Percentiles rank a stretch among this genome's conserved stretches.
Conservation (phyloP, 2,797 vertebrate species). For the Sebastes cheni region DNA sequence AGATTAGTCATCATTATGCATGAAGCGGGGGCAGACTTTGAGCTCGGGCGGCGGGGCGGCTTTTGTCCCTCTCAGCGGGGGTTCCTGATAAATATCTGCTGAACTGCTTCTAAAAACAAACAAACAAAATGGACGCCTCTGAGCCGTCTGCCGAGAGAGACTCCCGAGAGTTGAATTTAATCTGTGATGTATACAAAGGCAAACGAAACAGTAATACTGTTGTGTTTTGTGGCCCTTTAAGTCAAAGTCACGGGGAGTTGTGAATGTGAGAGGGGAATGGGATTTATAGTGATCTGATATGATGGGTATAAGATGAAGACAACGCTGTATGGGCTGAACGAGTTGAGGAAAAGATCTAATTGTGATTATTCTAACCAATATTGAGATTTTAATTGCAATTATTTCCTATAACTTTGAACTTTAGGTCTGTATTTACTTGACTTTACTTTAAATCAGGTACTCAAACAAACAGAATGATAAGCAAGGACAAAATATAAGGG, state of each 20-base stretch:
- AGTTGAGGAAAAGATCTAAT: not conserved
- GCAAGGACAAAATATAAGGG: no score
- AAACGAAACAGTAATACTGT: not conserved
- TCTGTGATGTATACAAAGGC: slow-evolving; percentile 7
- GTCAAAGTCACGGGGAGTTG: not conserved
- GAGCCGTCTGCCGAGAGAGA: slow-evolving; percentile 16
- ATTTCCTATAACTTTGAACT: not conserved
- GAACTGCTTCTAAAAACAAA: slow-evolving; percentile 52
- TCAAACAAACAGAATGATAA: no score
- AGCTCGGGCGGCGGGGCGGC: not conserved
- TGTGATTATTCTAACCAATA: not conserved
- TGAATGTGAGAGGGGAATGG: not conserved
- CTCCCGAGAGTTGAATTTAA: slow-evolving; percentile 2
- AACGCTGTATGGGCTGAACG: no score
- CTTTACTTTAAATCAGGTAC: not conserved
- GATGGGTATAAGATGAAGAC: not conserved
- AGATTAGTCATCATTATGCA: slow-evolving; percentile 58
- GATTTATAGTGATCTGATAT: not conserved
- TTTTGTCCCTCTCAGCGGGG: slow-evolving; percentile 39
- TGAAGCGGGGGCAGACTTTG: slow-evolving; percentile 33
- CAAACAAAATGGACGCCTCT: slow-evolving; percentile 49
- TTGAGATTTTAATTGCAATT: not conserved
- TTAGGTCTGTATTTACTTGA: not conserved
- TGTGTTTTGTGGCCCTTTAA: not conserved
- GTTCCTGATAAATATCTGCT: slow-evolving; percentile 45